These are phyloP conservation scores for Halictus quadricinctus DNA, from an alignment of 2,888 invertebrate genomes.

Conservation along the genomic window DNA sequence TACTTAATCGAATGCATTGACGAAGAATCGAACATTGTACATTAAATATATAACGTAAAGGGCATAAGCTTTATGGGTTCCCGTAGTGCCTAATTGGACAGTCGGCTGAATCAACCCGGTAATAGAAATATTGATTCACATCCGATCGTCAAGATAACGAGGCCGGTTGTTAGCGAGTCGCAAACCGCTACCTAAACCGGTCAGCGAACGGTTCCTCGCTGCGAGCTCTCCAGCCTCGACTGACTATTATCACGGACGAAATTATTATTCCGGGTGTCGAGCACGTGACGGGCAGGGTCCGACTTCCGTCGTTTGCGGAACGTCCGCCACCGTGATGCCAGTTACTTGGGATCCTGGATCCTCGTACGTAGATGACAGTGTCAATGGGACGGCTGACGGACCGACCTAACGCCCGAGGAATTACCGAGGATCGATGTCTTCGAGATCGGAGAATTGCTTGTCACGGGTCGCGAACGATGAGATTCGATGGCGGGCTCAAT, in stretches of 20 bases:
- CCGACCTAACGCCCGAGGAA: constrained; percentile 12
- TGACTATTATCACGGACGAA: constrained; percentile 21
- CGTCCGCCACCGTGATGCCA: constrained; percentile 21
- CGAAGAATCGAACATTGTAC: too few species aligned
- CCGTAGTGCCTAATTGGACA: not conserved
- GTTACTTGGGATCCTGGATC: constrained; percentile 19
- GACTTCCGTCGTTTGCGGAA: constrained; percentile 30
- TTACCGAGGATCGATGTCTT: constrained; percentile 17
- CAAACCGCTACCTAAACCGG: not conserved
- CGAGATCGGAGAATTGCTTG: constrained; percentile 4
- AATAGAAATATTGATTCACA: constrained; percentile 16
- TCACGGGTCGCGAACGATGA: not conserved
- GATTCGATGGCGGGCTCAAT: not conserved
- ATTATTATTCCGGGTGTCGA: constrained; percentile 63
- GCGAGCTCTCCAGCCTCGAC: not conserved
- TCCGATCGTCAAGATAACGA: constrained; percentile 26
- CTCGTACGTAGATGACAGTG: constrained; percentile 1
- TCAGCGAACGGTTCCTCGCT: not conserved
- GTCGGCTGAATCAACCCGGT: not conserved
- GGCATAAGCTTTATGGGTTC: not conserved
- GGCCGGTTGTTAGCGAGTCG: constrained; percentile 31
- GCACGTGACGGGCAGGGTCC: constrained; percentile 16
- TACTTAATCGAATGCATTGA: too few species aligned
- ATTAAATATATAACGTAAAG: too few species aligned
- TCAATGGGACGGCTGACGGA: constrained; percentile 19